Evolutionary conservation across 2,888 invertebrate genomes (phyloP).

Genomic region (Ochropleura plecta): DNA sequence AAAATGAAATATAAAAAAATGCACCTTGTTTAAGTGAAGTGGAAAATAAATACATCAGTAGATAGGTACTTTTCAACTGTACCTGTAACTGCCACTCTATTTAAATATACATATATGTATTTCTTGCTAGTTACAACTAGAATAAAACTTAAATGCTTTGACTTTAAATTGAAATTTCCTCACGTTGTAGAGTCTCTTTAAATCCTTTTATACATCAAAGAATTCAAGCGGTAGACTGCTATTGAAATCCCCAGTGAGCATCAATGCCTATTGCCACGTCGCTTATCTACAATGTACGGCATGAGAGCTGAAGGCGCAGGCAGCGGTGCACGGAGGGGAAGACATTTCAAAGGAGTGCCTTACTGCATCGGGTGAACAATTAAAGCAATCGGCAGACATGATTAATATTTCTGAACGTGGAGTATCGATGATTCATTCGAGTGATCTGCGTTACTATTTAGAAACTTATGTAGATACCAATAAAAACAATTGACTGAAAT

Average conservation of each 20-base stretch:
- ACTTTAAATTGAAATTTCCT: constrained; percentile 79
- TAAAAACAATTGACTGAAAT: constrained; percentile 32
- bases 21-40: not conserved
- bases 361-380: constrained; percentile 77
- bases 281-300: constrained; percentile 86
- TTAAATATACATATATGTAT: not conserved
- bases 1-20: constrained; percentile 4
- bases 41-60: not conserved
- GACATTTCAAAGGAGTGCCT: constrained; percentile 83
- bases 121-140: not conserved
- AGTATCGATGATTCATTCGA: constrained; percentile 26
- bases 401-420: constrained; percentile 50
- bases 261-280: constrained; percentile 89
- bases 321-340: constrained; percentile 64
- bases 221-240: constrained; percentile 84
- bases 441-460: constrained; percentile 2
- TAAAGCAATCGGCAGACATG: constrained; percentile 66
- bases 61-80: not conserved
- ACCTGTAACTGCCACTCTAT: not conserved
- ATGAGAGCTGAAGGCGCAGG: constrained; percentile 69
- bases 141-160: constrained; percentile 66
- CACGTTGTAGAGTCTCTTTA: constrained; percentile 80
- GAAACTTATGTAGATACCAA: constrained; percentile 11
- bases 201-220: constrained; percentile 87
- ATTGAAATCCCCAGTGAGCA: constrained; percentile 88